These are phyloP conservation scores for Rhorus exstirpatorius DNA, from an alignment of 2,888 invertebrate genomes.

Conservation along the genomic window DNA sequence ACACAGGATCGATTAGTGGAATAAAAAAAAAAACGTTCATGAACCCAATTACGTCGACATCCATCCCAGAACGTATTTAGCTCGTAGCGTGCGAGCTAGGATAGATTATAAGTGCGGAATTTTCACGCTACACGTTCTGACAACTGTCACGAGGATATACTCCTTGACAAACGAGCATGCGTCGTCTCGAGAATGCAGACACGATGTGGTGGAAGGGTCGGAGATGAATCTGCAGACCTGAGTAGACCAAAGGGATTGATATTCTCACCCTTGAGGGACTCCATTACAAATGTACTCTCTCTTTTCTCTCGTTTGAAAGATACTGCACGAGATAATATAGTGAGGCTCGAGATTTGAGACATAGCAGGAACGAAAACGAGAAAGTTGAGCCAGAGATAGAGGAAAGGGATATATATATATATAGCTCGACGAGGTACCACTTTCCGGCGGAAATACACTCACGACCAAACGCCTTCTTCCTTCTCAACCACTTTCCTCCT, in stretches of 20 bases:
- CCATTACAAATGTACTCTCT: slow-evolving; percentile 34
- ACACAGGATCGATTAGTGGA: too few species aligned
- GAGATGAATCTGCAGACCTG: slow-evolving; percentile 2
- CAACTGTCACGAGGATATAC: slow-evolving; percentile 57
- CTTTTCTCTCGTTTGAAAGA: background rate
- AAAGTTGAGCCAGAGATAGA: slow-evolving; percentile 32
- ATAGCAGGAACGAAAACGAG: slow-evolving; percentile 29
- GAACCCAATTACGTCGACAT: too few species aligned
- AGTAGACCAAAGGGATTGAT: slow-evolving; percentile 28
- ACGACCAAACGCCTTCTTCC: slow-evolving; percentile 64
- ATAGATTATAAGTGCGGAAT: background rate
- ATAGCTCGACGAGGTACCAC: slow-evolving; percentile 30
- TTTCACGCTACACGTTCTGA: slow-evolving; percentile 20
- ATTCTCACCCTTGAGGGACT: slow-evolving; percentile 44
- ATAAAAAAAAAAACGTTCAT: too few species aligned
- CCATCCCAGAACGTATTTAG: background rate
- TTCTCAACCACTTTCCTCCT: slow-evolving; percentile 29
- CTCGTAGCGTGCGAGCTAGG: background rate
- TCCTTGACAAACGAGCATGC: slow-evolving; percentile 31
- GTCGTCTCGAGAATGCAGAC: slow-evolving; percentile 8
- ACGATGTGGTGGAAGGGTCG: slow-evolving; percentile 18
- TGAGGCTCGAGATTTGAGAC: slow-evolving; percentile 20
- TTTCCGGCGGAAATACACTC: slow-evolving; percentile 57
- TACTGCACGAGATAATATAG: slow-evolving; percentile 41
- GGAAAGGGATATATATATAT: slow-evolving; percentile 4